Conservation (phyloP, 2,113 vertebrate genomes). For the Nerophis lumbriciformis region DNA sequence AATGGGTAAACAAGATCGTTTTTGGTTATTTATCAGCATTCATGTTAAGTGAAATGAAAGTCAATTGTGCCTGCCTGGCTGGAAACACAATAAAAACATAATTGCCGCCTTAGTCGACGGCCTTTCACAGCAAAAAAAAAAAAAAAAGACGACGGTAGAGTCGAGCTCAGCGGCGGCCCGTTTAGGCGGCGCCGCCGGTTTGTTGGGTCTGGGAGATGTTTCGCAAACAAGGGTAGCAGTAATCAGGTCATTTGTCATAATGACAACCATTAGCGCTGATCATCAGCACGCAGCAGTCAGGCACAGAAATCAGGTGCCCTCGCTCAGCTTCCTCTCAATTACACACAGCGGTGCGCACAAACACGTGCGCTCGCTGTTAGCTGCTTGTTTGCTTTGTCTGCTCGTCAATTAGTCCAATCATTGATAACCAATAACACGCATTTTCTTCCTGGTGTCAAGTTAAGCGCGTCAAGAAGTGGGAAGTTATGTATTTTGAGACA, state of each 20-base stretch:
- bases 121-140: conserved; percentile 20
- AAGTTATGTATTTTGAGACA: background rate
- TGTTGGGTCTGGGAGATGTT: conserved; percentile 60
- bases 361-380: conserved; percentile 1
- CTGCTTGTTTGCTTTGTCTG: conserved; percentile 6
- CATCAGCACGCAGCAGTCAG: conserved; percentile 58
- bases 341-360: conserved; percentile 13
- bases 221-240: conserved; percentile 62
- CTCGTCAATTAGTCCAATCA: background rate
- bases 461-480: too few species aligned
- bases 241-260: conserved; percentile 77
- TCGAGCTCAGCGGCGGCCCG: conserved; percentile 45
- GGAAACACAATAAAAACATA: conserved; percentile 1
- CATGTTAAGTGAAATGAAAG: background rate
- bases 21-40: too few species aligned
- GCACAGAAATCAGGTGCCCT: conserved; percentile 57
- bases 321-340: conserved; percentile 42
- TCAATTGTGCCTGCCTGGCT: conserved; percentile 1
- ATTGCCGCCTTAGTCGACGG: conserved; percentile 5
- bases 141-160: conserved; percentile 32
- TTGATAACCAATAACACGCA: background rate
- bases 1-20: too few species aligned
- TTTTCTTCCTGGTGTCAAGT: background rate
- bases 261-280: conserved; percentile 68
- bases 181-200: conserved; percentile 35